Conservation (phyloP, 2,113 vertebrate species). For the Apodemus speciosus region DNA sequence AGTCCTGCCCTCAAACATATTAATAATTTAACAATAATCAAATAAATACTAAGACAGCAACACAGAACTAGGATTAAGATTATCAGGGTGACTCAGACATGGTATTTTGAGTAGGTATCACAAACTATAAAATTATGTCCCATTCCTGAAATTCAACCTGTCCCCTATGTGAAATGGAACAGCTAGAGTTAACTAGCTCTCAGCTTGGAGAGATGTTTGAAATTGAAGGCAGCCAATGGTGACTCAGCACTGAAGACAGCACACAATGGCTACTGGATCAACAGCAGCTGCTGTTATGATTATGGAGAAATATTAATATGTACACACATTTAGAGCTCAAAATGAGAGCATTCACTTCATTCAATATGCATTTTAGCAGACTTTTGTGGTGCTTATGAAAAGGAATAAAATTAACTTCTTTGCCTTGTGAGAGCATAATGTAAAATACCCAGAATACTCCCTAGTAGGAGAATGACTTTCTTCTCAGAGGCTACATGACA, state of each 20-base stretch:
- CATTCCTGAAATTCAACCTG: not conserved
- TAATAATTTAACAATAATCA: not conserved
- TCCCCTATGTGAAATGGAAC: not conserved
- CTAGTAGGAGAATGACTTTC: not conserved
- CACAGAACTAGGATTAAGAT: not conserved
- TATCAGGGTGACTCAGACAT: not conserved
- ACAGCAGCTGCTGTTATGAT: conserved; percentile 44
- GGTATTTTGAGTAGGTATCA: not conserved
- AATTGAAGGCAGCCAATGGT: not conserved
- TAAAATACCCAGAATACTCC: not conserved
- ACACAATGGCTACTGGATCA: not conserved
- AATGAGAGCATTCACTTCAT: conserved; percentile 50
- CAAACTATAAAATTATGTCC: not conserved
- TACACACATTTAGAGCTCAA: conserved; percentile 20
- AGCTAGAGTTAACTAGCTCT: not conserved
- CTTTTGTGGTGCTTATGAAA: conserved; percentile 15
- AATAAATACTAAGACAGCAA: not conserved
- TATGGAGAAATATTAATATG: conserved; percentile 62
- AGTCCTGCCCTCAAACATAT: not conserved
- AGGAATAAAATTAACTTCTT: conserved; percentile 11
- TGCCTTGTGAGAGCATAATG: not conserved
- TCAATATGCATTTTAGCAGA: conserved; percentile 48
- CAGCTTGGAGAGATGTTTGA: not conserved
- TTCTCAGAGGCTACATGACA: not conserved
- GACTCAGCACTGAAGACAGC: not conserved